A percentile compares a stretch with the other conserved stretches of the same genome.
phyloP scores from a whole-genome alignment of 1,140 invertebrate genomes.

The Drosophila nigrodunni region DNA sequence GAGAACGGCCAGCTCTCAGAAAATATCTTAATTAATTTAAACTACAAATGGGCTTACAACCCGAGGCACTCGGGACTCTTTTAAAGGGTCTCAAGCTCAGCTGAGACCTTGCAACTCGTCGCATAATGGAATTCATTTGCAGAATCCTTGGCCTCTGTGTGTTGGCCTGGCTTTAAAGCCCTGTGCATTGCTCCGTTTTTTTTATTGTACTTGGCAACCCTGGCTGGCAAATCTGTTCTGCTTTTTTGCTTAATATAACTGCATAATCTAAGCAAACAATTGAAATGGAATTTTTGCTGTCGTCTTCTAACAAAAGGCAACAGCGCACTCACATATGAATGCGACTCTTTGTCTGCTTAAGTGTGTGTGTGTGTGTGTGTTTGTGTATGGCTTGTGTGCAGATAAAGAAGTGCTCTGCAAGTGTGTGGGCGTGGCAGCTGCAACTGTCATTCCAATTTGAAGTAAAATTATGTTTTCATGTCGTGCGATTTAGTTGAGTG shows the following conservation, averaged over 20 bases:
- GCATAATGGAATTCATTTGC: constrained; percentile 34
- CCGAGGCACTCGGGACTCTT: not conserved
- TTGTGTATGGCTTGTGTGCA: constrained; percentile 29
- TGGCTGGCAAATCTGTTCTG: constrained; percentile 8
- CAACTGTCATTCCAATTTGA: constrained; percentile 78
- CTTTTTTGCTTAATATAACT: constrained; percentile 74
- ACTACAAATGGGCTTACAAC: not conserved
- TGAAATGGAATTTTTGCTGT: constrained; percentile 80
- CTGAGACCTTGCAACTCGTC: constrained; percentile 32
- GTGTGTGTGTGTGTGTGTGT: constrained; percentile 20
- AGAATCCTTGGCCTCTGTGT: constrained; percentile 36
- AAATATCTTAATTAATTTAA: constrained; percentile 41
- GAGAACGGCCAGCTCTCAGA: not conserved
- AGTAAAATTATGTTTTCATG: constrained; percentile 83
- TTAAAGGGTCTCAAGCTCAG: not conserved
- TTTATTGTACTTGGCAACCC: constrained; percentile 3
- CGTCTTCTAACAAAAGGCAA: constrained; percentile 49
- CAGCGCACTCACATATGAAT: constrained; percentile 36
- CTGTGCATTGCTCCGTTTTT: constrained; percentile 1
- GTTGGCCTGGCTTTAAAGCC: constrained; percentile 3
- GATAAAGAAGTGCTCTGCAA: constrained; percentile 31
- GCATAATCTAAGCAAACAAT: constrained; percentile 83
- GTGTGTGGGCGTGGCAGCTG: constrained; percentile 73
- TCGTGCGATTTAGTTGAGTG: constrained; percentile 66
- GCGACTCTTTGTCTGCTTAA: constrained; percentile 3